Percentiles rank a stretch among this genome's conserved stretches.
Evolutionary conservation across 2,797 vertebrate genomes (phyloP).

Genomic region (Enoplosus armatus): DNA sequence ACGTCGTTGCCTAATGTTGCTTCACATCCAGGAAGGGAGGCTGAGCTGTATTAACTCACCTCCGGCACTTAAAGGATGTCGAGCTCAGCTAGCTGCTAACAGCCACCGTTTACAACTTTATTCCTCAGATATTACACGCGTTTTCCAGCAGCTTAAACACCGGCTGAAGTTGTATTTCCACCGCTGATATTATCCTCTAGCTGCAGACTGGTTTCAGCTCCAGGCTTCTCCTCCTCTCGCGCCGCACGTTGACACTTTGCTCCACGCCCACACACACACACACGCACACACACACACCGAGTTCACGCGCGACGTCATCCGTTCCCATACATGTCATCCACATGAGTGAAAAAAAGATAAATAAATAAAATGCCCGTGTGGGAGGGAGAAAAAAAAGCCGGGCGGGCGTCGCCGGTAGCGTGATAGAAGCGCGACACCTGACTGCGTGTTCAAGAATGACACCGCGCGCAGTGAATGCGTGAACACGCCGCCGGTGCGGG

Average conservation of each 20-base stretch:
- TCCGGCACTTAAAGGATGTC: constrained; percentile 4
- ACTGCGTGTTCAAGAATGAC: constrained; percentile 87
- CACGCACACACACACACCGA: constrained; percentile 19
- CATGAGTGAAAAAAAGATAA: constrained; percentile 36
- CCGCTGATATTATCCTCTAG: constrained; percentile 8
- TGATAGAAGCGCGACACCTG: constrained; percentile 85
- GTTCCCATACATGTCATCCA: constrained; percentile 45
- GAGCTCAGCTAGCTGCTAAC: constrained; percentile 16
- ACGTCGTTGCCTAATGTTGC: constrained; percentile 33
- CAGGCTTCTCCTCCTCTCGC: constrained; percentile 41
- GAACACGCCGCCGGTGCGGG: constrained; percentile 64
- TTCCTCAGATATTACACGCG: not conserved
- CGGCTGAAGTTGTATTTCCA: constrained; percentile 26
- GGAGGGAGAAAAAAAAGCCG: not conserved
- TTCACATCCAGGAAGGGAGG: constrained; percentile 73
- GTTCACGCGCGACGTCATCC: constrained; percentile 68
- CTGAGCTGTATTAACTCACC: constrained; percentile 30
- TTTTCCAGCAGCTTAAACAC: not conserved
- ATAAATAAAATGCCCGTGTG: constrained; percentile 23
- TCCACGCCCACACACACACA: constrained; percentile 74
- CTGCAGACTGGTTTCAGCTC: constrained; percentile 26
- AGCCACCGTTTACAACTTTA: constrained; percentile 44
- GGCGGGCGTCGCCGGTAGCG: constrained; percentile 77
- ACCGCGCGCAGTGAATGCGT: constrained; percentile 73
- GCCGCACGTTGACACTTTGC: constrained; percentile 68